Evolutionary conservation across 2,797 vertebrate genomes (phyloP).

Genomic region (Furcifer pardalis): DNA sequence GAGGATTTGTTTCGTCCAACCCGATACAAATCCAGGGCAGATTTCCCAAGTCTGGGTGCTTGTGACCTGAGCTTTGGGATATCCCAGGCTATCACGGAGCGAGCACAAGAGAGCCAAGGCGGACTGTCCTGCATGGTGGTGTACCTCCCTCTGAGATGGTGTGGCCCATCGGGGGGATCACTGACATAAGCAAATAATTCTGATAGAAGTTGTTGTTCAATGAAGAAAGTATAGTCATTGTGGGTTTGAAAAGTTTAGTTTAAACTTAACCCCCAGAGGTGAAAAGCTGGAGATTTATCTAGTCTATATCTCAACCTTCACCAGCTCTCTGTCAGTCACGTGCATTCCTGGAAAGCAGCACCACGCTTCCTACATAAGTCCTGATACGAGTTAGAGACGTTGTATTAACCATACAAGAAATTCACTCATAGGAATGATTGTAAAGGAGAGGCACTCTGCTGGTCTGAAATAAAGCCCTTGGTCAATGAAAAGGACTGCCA

Average conservation of each 20-base stretch:
- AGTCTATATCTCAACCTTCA: background rate
- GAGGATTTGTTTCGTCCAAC: too few species aligned
- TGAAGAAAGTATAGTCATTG: background rate
- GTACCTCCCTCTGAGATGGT: too few species aligned
- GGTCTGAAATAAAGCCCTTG: background rate
- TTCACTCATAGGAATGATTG: background rate
- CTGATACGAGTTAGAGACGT: background rate
- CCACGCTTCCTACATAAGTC: background rate
- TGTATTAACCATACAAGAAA: background rate
- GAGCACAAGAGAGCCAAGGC: too few species aligned
- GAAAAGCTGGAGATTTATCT: background rate
- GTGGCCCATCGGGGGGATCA: too few species aligned
- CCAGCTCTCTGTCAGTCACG: background rate
- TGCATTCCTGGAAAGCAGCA: background rate
- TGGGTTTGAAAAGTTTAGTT: slow-evolving; percentile 26
- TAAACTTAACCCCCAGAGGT: background rate
- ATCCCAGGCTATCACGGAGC: too few species aligned
- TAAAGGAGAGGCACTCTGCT: slow-evolving; percentile 8
- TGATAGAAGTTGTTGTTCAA: background rate
- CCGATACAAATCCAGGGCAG: too few species aligned
- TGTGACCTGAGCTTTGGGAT: too few species aligned
- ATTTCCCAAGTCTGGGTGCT: too few species aligned
- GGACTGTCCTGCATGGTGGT: too few species aligned
- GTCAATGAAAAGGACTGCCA: too few species aligned
- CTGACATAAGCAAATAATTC: background rate